A percentile compares a stretch with the other conserved stretches of the same genome.
phyloP scores from a whole-genome alignment of 2,888 invertebrate genomes.

The Ecliptopera silaceata region DNA sequence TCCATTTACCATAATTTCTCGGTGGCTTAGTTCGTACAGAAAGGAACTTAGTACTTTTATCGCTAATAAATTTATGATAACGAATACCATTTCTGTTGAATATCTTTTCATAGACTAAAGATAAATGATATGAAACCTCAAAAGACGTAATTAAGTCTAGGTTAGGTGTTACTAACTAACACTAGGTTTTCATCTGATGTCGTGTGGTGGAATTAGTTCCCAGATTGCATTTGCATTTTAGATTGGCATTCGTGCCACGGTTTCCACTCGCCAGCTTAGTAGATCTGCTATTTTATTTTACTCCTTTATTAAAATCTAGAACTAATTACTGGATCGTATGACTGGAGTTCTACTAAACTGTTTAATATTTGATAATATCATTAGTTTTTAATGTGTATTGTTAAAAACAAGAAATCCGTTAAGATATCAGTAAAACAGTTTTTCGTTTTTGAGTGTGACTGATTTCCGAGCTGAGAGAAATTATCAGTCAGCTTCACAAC shows the following conservation, averaged over 20 bases:
- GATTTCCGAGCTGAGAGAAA: too few relatives aligned
- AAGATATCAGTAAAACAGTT: too few relatives aligned
- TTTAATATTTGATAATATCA: too few relatives aligned
- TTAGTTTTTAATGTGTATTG: too few relatives aligned
- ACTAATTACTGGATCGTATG: neutral
- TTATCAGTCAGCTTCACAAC: too few relatives aligned
- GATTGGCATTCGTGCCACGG: constrained; percentile 45
- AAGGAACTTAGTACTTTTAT: constrained; percentile 11
- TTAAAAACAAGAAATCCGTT: too few relatives aligned
- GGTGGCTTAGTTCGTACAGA: constrained; percentile 11
- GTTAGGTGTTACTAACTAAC: neutral
- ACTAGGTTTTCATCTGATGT: neutral
- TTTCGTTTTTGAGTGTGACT: too few relatives aligned
- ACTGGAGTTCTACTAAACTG: neutral
- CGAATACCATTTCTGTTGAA: neutral
- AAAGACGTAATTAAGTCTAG: too few relatives aligned
- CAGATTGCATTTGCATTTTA: constrained; percentile 54
- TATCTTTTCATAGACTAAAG: neutral
- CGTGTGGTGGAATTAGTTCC: constrained; percentile 21
- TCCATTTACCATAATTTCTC: constrained; percentile 32
- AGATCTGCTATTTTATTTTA: constrained; percentile 32
- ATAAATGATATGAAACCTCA: too few relatives aligned
- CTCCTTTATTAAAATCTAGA: neutral
- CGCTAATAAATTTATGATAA: neutral
- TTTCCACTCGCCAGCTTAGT: constrained; percentile 38